Evolutionary conservation across 30 jellyfish, hydroid and myxozoan species (phyloP).

Genomic region (Cassiopea xamachana): DNA sequence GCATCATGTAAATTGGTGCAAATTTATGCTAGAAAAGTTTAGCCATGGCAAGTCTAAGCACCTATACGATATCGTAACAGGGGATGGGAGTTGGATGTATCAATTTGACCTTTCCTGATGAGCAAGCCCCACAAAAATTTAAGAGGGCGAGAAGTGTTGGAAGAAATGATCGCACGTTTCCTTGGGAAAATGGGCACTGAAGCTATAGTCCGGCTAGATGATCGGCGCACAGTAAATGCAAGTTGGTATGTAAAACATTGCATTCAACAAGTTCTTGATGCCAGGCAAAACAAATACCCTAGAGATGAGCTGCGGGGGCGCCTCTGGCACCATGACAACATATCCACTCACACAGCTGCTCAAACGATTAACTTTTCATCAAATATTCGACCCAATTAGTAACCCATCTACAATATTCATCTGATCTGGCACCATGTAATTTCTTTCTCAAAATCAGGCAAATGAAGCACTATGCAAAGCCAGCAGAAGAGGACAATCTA

Average conservation of each 20-base stretch:
- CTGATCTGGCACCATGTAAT: conserved; percentile 72
- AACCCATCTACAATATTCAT: conserved; percentile 53
- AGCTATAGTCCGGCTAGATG: too few relatives aligned
- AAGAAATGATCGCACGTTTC: conserved; percentile 21
- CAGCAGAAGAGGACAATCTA: too few relatives aligned
- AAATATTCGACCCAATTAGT: background rate
- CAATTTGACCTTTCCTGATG: conserved; percentile 54
- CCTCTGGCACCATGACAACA: conserved; percentile 50
- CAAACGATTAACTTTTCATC: conserved; percentile 12
- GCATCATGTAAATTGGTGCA: conserved; percentile 36
- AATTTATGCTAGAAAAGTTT: conserved; percentile 31
- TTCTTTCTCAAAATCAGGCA: conserved; percentile 29
- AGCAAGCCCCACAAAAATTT: conserved; percentile 17
- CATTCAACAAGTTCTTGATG: too few relatives aligned
- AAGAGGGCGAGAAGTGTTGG: conserved; percentile 1
- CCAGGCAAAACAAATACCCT: too few relatives aligned
- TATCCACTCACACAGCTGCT: conserved; percentile 45
- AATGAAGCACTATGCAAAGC: too few relatives aligned
- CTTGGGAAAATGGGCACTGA: conserved; percentile 13
- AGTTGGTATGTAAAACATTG: too few relatives aligned
- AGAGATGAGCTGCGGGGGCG: background rate
- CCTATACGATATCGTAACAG: conserved; percentile 21
- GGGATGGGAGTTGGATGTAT: conserved; percentile 30
- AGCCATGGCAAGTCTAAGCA: conserved; percentile 19
- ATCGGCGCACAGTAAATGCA: too few relatives aligned